Percentiles rank a stretch among this genome's conserved stretches.
Conservation (phyloP, 2,888 invertebrate species). For the Eupithecia abbreviata region DNA sequence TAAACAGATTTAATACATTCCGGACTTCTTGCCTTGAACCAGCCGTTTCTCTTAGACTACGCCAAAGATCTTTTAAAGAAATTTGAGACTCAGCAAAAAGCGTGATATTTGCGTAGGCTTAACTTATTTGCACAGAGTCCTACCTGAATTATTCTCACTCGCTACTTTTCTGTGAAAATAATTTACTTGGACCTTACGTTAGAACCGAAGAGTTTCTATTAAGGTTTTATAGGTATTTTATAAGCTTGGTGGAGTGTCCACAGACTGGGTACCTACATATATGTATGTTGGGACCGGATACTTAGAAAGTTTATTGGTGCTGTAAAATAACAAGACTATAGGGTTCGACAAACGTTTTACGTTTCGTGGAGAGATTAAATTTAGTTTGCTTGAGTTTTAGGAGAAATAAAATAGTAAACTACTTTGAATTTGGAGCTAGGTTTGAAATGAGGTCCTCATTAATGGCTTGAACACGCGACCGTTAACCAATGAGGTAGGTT, state of each 20-base stretch:
- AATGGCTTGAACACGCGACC: no score
- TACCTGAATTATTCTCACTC: constrained; percentile 68
- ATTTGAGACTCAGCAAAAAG: constrained; percentile 54
- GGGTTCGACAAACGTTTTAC: constrained; percentile 1
- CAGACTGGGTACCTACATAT: background rate
- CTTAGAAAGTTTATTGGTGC: constrained; percentile 21
- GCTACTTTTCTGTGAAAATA: constrained; percentile 48
- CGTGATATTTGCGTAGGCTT: constrained; percentile 62
- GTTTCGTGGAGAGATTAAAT: background rate
- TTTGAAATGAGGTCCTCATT: background rate
- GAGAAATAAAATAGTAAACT: background rate
- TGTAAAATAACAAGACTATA: constrained; percentile 10
- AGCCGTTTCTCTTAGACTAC: background rate
- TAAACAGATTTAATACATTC: background rate
- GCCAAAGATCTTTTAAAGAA: constrained; percentile 22
- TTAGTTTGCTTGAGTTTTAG: background rate
- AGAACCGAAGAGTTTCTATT: constrained; percentile 52
- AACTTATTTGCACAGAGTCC: constrained; percentile 61
- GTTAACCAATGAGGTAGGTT: background rate
- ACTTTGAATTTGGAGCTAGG: background rate
- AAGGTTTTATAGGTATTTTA: constrained; percentile 40
- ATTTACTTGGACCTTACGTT: constrained; percentile 53
- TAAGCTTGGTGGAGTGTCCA: constrained; percentile 26
- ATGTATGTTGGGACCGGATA: constrained; percentile 14
- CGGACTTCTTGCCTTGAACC: background rate